Evolutionary conservation across 2,888 invertebrate species (phyloP), one percentile per base, ranked within the genome.

Genomic region (Leucophenga maculata): DNA sequence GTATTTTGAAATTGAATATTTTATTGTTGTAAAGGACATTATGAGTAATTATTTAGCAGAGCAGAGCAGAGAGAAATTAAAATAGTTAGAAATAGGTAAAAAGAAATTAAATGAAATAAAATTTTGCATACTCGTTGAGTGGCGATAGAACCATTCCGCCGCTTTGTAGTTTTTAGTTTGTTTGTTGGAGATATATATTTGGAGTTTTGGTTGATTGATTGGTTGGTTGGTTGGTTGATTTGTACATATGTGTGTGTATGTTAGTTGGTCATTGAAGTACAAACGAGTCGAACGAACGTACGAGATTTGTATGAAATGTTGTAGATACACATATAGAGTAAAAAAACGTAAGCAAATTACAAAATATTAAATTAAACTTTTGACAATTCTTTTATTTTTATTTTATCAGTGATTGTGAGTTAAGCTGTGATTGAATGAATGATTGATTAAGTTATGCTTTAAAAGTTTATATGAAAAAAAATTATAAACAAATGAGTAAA

Each of bases 91-190:
- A 3, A 59, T 69, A 70, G 32, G 8, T 39, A 39, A 39, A 39
- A 39, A 6, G 3, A 11, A 8, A 39, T 64, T 22, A 64, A 57
- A 54, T 32, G 14, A 54, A 67, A 57, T 22, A 32, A 55, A 66
- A 39, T 60, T 65, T 82, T 82, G 86, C 87, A 84, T 87, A 87
- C 87, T 87, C 86, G 86, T 87, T 87, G 78, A 87, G 87, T 83
- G 87, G 87, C 78, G 87, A 84, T 76, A 87, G 85, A 77, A 87
- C 87, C 86, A 87, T 81, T 85, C 87, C 87, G 83, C 87, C n/a
- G n/a, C n/a, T n/a, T n/a, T n/a, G n/a, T n/a, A n/a, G n/a, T 87
- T 81, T 57, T 85, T 80, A 80, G 78, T 79, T 82, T 75, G 65
- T 54, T 76, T 69, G 72, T 75, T 74, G 69, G 26, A 26, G 2